Base-by-base conservation (phyloP, 2,113 vertebrate genomes). In the Pseudolaguvia tuberculata region DNA sequence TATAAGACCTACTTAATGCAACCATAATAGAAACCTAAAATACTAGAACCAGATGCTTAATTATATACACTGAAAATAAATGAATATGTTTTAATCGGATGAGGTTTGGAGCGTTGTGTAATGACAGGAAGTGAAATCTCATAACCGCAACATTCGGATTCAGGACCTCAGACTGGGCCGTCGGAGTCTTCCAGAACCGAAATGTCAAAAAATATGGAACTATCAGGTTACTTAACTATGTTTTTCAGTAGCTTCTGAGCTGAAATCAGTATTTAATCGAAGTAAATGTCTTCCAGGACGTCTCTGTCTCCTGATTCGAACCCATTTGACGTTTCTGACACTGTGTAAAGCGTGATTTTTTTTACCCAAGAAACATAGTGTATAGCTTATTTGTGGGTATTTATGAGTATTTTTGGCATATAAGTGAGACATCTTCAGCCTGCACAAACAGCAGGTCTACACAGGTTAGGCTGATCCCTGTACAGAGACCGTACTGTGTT, bases 1-100 rank as follows among this genome's bases (percentile, higher is more conserved):
- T 53, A 69, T 69, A 69, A 21, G 50, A 53, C 2, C 31, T 23
- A 17, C 68, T 67, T 67, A 67, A 67, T 67, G 50, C 27, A 53
- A 20, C 27, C 21, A 69, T 53, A 70, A 70, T 70, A 70, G 25
- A 42, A 68, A 35, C 48, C 67, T 21, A 6, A 29, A 66, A 70
- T 53, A n/a, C 51, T 39, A 53, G 67, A 70, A 70, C 18, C 67
- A 53, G 67, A 70, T 70, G 67, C 53, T 70, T 53, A 70, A 70
- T 70, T 53, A 70, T 20, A 70, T 53, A 70, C 21, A 20, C 29
- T 53, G 35, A 53, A 35, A 52, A 25, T 45, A 70, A 50, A 67
- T 29, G 45, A 29, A 31, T 21, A 23, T 15, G 2, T 53, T 13
- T 53, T 53, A 70, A 53, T 70, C 20, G 29, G 50, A 35, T 70